Base-by-base conservation (phyloP, 2,888 invertebrate species). In the Sylvicola cinctus region DNA sequence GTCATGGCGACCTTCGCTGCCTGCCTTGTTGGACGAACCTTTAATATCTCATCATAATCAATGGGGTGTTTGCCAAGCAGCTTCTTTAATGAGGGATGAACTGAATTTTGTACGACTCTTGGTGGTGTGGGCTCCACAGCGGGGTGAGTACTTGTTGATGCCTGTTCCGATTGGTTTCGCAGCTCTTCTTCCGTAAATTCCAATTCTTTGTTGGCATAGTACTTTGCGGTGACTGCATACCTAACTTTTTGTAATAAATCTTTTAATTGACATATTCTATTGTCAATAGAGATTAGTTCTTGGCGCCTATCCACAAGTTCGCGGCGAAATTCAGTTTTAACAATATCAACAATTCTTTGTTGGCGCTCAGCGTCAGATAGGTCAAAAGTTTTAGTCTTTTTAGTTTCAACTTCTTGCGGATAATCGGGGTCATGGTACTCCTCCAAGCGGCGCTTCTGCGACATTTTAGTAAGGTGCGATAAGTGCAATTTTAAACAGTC, bases 51-150 rank as follows among this genome's bases (percentile, higher is more conserved):
- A 0, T 60, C 53, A 0, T 63, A 47, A 38, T 62, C 60, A 2
- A 59, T 58, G 0, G 68, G 60, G 35, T 58, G 54, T 43, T 69
- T 66, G 4, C 76, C 76, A 1, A 81, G 60, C 10, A 79, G 59
- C 45, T 75, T 75, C 37, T 74, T 73, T 1, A 81, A 58, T 0
- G 84, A 75, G 0, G 84, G 84, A 57, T 85, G 85, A 31, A 84
- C 64, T 4, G 61, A 51, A 4, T 60, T 55, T 45, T 70, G 68
- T 14, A 23, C 15, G 11, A 10, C 10, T 14, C 46, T 48, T 4
- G 3, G 14, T 4, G 3, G 14, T 3, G 16, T 20, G 4, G 25
- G 31, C 29, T 36, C 31, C 3, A 27, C 29, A 6, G 29, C 13
- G 2, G 20, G 5, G 8, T 26, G 14, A 12, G 20, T 10, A 6